Percentiles rank a stretch among this genome's conserved stretches.
Conservation (phyloP, 2,113 vertebrate species). For the Aegithalos caudatus region DNA sequence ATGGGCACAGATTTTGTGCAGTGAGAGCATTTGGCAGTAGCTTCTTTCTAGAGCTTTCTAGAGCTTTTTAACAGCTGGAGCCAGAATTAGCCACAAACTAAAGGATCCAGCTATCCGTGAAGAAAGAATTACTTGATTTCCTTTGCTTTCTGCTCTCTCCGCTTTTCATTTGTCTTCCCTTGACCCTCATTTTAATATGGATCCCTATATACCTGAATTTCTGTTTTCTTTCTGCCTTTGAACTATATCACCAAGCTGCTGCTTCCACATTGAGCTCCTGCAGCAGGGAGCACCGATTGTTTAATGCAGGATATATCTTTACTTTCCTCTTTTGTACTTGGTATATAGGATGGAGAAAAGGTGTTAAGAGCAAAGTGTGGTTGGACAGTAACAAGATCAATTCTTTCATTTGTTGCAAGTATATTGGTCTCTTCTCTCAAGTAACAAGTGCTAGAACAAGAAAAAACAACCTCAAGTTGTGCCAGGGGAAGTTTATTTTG, state of each 20-base stretch:
- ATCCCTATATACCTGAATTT: neutral
- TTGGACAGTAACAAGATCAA: rapidly evolving
- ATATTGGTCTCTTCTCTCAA: neutral
- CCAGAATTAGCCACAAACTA: neutral
- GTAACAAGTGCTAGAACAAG: neutral
- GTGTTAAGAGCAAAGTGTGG: neutral
- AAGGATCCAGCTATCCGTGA: neutral
- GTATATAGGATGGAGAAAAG: neutral
- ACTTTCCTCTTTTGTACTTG: neutral
- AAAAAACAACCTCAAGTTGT: neutral
- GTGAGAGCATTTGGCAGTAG: rapidly evolving
- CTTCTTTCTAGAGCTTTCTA: neutral
- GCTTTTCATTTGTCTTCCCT: neutral
- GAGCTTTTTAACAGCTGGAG: neutral
- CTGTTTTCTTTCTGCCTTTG: neutral
- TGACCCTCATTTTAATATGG: neutral
- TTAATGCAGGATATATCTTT: neutral
- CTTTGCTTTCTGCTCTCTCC: neutral
- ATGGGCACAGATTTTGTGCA: neutral
- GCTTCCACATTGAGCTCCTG: neutral
- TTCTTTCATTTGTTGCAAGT: neutral
- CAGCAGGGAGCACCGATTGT: neutral
- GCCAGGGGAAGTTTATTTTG: neutral
- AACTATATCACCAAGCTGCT: neutral
- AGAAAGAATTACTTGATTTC: neutral